Conservation (phyloP, 2,113 vertebrate species). For the Caracal caracal region DNA sequence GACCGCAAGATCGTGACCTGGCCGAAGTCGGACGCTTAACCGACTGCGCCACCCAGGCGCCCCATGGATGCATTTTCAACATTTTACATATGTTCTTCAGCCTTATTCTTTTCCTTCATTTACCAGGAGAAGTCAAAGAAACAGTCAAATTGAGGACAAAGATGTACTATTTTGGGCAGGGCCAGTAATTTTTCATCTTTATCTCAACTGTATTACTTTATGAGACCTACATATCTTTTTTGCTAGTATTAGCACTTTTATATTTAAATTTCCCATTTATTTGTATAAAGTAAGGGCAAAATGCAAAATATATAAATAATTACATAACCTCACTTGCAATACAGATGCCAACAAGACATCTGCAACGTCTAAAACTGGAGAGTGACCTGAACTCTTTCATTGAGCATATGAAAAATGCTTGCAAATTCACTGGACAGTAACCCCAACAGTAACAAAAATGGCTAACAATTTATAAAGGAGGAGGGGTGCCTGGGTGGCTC, state of each 20-base stretch:
- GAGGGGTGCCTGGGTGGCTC: too few species aligned
- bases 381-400: background rate
- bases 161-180: background rate
- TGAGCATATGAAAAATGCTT: background rate
- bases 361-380: background rate
- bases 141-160: background rate
- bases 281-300: slow-evolving; percentile 40
- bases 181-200: background rate
- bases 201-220: background rate
- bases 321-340: background rate
- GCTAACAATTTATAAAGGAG: background rate
- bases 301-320: slow-evolving; percentile 19
- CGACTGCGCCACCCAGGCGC: too few species aligned
- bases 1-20: too few species aligned
- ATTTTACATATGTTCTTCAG: background rate
- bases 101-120: background rate
- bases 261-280: slow-evolving; percentile 31
- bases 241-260: background rate
- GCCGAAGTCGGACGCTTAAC: too few species aligned
- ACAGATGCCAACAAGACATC: background rate
- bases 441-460: background rate
- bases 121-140: slow-evolving; percentile 11
- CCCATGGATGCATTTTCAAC: slow-evolving; percentile 2
- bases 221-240: background rate
- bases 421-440: background rate